Conservation (phyloP, 2,888 invertebrate species). For the Tinea pellionella region DNA sequence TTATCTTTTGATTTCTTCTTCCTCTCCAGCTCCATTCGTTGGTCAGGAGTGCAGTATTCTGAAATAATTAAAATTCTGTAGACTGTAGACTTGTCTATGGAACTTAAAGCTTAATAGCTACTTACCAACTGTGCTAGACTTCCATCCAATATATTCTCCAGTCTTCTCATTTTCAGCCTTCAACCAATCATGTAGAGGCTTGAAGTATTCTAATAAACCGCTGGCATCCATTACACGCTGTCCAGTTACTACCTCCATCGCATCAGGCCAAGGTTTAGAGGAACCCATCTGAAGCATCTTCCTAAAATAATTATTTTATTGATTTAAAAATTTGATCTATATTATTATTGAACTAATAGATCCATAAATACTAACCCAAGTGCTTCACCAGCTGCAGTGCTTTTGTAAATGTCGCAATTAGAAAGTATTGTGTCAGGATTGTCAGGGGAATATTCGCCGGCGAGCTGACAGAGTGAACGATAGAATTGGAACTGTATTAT, state of each 20-base stretch:
- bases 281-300: constrained; percentile 74
- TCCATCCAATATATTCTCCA: constrained; percentile 71
- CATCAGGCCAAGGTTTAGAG: constrained; percentile 79
- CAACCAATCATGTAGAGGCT: constrained; percentile 76
- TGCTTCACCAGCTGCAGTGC: constrained; percentile 75
- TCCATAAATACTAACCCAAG: constrained; percentile 50
- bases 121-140: constrained; percentile 54
- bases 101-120: constrained; percentile 17
- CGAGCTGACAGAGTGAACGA: constrained; percentile 76
- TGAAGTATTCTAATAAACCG: constrained; percentile 78
- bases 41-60: constrained; percentile 20
- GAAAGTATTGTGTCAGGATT: constrained; percentile 73
- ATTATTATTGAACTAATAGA: neutral
- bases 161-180: constrained; percentile 73
- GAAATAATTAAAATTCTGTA: constrained; percentile 14
- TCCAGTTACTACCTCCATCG: constrained; percentile 79
- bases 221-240: constrained; percentile 75
- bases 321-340: neutral
- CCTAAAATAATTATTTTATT: constrained; percentile 33
- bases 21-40: constrained; percentile 17
- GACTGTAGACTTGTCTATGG: too few species aligned
- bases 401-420: constrained; percentile 82
- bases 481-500: constrained; percentile 90
- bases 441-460: constrained; percentile 75
- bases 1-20: neutral